These are phyloP conservation scores for Bedellia somnulentella DNA, from an alignment of 2,888 invertebrate species.

Conservation along the genomic window DNA sequence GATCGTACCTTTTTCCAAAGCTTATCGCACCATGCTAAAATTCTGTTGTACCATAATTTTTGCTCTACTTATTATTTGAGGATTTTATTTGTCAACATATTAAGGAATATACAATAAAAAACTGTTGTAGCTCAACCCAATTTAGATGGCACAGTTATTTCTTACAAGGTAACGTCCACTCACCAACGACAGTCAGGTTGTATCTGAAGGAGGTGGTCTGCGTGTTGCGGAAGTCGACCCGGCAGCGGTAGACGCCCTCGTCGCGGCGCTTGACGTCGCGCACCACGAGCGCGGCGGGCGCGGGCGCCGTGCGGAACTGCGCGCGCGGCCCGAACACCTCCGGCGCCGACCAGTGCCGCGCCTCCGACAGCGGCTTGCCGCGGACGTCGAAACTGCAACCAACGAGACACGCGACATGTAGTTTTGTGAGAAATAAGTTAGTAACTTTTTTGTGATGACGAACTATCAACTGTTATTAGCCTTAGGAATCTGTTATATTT, in stretches of 20 bases:
- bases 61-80: too few relatives aligned
- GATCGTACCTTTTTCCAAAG: too few relatives aligned
- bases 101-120: too few relatives aligned
- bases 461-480: too few relatives aligned
- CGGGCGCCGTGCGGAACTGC: slow-evolving; percentile 76
- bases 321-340: slow-evolving; percentile 86
- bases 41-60: too few relatives aligned
- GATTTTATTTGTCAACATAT: too few relatives aligned
- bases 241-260: slow-evolving; percentile 86
- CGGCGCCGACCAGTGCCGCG: slow-evolving; percentile 82
- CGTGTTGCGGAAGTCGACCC: slow-evolving; percentile 87
- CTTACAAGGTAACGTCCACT: slow-evolving; percentile 31
- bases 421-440: too few relatives aligned
- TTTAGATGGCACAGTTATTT: too few relatives aligned
- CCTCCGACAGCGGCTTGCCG: slow-evolving; percentile 77
- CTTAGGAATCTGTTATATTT: too few relatives aligned
- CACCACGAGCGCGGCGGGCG: slow-evolving; percentile 76
- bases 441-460: too few relatives aligned
- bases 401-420: slow-evolving; percentile 8
- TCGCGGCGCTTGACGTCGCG: slow-evolving; percentile 82
- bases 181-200: slow-evolving; percentile 88
- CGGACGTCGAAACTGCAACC: slow-evolving; percentile 82
- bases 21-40: too few relatives aligned
- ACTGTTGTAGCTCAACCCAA: too few relatives aligned
- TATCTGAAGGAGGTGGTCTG: slow-evolving; percentile 88